Base-by-base conservation (phyloP, 2,113 vertebrate genomes). In the Pituophis catenifer region DNA sequence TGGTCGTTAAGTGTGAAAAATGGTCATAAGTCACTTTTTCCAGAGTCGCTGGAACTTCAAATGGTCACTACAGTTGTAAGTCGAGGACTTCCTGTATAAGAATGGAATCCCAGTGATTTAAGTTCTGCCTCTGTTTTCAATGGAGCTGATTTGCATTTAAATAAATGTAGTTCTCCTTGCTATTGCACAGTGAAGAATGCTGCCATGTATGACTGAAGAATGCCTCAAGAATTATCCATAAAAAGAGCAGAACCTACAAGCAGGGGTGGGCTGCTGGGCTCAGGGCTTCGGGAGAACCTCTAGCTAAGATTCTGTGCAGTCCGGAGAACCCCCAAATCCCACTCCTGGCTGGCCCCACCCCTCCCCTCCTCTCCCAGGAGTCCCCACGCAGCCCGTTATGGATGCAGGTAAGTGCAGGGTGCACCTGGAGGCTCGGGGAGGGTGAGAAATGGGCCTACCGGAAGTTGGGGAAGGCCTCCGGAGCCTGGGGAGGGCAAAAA, bases 161-260 rank as follows among this genome's bases (percentile, higher is more conserved):
- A 89, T 54, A 94, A 86, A 94, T 55, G 24, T 62, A 29, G 38
- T 8, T 89, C 65, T 33, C 75, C 33, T 94, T 33, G 17, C 65
- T 52, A 94, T 94, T 88, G 9, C 91, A 12, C 89, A 93, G 70
- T 65, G 92, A 94, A 93, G 29, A 48, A 93, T 26, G 90, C 52
- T 89, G 59, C 90, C 93, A 89, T 94, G 90, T 86, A 95, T 90
- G 58, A 88, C 90, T 89, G 89, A 91, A 90, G 44, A 94, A 92
- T 94, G 55, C n/a, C 70, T 86, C 44, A 89, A 93, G 93, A 94
- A 93, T 91, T 90, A 93, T n/a, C n/a, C 1, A 89, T 91, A 95
- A 94, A 93, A 94, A 92, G 21, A 95, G 94, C 94, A 94, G 90
- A 95, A 52, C 23, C 55, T 50, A 93, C 57, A 48, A 48, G 44